phyloP scores from a whole-genome alignment of 2,113 vertebrate genomes.

The Epinephelus cyanopodus region DNA sequence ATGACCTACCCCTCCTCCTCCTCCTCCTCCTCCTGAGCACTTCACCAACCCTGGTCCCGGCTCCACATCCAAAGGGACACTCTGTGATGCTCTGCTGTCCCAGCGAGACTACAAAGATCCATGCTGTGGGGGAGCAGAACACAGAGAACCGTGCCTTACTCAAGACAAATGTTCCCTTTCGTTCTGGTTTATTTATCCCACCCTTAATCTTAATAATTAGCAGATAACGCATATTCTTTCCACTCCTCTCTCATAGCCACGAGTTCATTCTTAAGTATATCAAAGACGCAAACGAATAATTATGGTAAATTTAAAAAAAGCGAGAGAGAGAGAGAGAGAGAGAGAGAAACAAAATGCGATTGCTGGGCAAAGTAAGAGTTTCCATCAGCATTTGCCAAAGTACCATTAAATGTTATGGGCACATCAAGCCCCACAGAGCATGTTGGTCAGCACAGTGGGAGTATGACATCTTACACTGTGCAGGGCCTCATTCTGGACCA shows the following conservation, averaged over 20 bases:
- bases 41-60: conserved; percentile 38
- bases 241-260: conserved; percentile 42
- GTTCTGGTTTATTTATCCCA: conserved; percentile 76
- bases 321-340: conserved; percentile 46
- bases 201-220: conserved; percentile 80
- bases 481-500: conserved; percentile 84
- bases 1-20: conserved; percentile 60
- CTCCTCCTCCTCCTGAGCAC: conserved; percentile 8
- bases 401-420: conserved; percentile 88
- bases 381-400: conserved; percentile 85
- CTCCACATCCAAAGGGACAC: conserved; percentile 48
- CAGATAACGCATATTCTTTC: conserved; percentile 71
- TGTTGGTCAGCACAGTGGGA: conserved; percentile 85
- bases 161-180: conserved; percentile 80
- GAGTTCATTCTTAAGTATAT: conserved; percentile 63
- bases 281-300: conserved; percentile 73
- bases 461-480: conserved; percentile 86
- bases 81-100: conserved; percentile 56
- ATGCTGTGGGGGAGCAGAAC: conserved; percentile 43
- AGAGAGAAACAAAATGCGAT: conserved; percentile 73
- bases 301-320: conserved; percentile 68
- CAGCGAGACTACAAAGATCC: conserved; percentile 49
- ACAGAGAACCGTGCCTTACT: conserved; percentile 63
- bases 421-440: conserved; percentile 81
- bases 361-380: conserved; percentile 84